Evolutionary conservation across 2,888 invertebrate species (phyloP).

Genomic region (Diabrotica balteata): DNA sequence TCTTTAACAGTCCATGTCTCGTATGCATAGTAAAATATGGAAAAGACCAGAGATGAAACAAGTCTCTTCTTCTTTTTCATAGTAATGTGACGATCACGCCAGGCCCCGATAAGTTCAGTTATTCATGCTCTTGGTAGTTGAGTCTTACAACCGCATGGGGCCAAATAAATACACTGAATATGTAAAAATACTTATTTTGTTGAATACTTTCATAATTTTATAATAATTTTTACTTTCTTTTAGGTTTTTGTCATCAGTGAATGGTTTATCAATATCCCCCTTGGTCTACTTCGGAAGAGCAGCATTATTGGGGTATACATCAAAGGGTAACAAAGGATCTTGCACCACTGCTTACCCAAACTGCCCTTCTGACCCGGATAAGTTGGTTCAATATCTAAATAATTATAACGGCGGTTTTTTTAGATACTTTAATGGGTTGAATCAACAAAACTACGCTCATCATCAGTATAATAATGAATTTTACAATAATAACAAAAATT

Average conservation of each 20-base stretch:
- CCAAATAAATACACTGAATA: no score
- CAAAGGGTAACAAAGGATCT: slow-evolving; percentile 65
- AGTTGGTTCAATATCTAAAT: slow-evolving; percentile 79
- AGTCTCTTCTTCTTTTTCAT: no score
- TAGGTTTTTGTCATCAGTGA: slow-evolving; percentile 47
- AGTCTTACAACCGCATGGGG: no score
- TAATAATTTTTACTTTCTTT: slow-evolving; percentile 3
- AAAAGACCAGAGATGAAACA: no score
- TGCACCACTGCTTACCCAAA: slow-evolving; percentile 74
- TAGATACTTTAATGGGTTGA: slow-evolving; percentile 71
- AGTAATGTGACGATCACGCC: no score
- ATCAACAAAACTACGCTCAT: slow-evolving; percentile 54
- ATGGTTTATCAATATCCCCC: slow-evolving; percentile 67
- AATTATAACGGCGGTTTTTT: slow-evolving; percentile 89
- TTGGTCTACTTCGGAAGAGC: slow-evolving; percentile 78
- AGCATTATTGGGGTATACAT: slow-evolving; percentile 75
- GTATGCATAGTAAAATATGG: no score
- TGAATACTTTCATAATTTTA: slow-evolving; percentile 2
- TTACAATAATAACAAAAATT: slow-evolving; percentile 1
- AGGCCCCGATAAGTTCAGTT: no score
- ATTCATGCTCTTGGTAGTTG: no score
- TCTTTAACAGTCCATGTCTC: no score
- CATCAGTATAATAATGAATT: slow-evolving; percentile 20
- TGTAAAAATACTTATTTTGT: neutral
- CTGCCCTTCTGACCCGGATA: slow-evolving; percentile 77